Evolutionary conservation across 2,888 invertebrate species (phyloP).

Genomic region (Noctua fimbriata): DNA sequence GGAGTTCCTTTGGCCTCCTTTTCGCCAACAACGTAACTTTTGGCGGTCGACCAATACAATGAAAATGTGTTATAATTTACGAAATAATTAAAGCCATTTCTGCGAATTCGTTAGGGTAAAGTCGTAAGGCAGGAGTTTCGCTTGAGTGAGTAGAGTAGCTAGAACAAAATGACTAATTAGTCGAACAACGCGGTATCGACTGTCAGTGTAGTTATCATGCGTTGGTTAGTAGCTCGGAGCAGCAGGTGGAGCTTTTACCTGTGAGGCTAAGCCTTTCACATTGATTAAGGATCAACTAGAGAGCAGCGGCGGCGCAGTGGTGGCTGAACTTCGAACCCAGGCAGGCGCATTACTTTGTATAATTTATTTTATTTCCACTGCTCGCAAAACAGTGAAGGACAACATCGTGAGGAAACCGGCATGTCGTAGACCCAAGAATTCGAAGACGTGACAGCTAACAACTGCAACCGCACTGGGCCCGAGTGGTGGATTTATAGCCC

Average conservation of each 20-base stretch:
- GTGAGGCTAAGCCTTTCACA: not conserved
- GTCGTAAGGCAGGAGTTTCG: not conserved
- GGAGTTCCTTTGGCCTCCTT: conserved; percentile 21
- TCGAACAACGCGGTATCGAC: not conserved
- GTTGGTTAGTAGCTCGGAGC: not conserved
- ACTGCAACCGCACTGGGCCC: too few relatives aligned
- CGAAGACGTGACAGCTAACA: too few relatives aligned
- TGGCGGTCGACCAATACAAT: not conserved
- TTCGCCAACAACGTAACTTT: not conserved
- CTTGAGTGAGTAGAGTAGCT: not conserved
- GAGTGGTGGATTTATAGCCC: too few relatives aligned
- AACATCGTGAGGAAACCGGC: too few relatives aligned
- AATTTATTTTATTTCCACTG: too few relatives aligned
- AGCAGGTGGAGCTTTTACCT: not conserved
- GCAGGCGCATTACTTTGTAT: too few relatives aligned
- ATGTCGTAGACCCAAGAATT: too few relatives aligned
- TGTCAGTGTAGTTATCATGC: not conserved
- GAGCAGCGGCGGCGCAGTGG: too few relatives aligned
- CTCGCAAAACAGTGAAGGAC: too few relatives aligned
- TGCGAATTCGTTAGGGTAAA: not conserved
- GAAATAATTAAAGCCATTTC: not conserved
- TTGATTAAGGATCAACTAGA: not conserved
- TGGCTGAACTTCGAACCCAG: too few relatives aligned
- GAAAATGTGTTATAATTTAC: conserved; percentile 2
- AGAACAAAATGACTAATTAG: not conserved